Evolutionary conservation across 2,888 invertebrate genomes (phyloP), one percentile per base, ranked within the genome.

Genomic region (Pterostichus madidus): DNA sequence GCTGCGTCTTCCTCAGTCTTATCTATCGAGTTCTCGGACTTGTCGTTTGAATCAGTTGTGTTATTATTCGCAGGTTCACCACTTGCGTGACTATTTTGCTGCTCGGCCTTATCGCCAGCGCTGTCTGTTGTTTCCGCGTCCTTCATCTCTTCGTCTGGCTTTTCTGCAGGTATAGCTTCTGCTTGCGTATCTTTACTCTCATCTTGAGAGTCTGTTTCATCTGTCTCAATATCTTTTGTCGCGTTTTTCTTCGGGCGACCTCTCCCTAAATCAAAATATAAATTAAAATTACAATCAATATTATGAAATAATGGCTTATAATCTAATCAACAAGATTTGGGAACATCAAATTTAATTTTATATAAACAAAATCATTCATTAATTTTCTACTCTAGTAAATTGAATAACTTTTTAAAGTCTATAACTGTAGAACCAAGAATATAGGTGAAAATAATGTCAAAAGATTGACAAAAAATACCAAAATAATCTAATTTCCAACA

Each of bases 191-290:
- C 89, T 84, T 89, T 89, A 81, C 86, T 87, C 85, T 89, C 89
- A 80, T 88, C 88, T 52, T 88, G 88, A 4, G 88, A 87, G 84
- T 89, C 89, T 71, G 87, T 87, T 84, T 88, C 88, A 61, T 88
- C 88, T 56, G 88, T 88, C 53, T 86, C 87, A 4, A 73, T 61
- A 11, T 84, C 84, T 80, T 84, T 84, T 17, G 84, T 85, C 44
- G 86, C 87, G 82, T 87, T 88, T 84, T 88, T 89, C 73, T 89
- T 88, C 11, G 87, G 88, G 84, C 90, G 88, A 0, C 90, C 90
- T 73, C 90, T 88, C 17, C 88, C 89, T 88, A 83, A 52, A 52
- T 52, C 17, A 46, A 15, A 46, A 44, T 13, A 39, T 8, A 73
- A 17, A 84, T 68, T 68, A 46, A 80, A 83, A 71, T 61, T 13